Conservation (phyloP, 1,140 invertebrate genomes). For the Nixonia krombeini region DNA sequence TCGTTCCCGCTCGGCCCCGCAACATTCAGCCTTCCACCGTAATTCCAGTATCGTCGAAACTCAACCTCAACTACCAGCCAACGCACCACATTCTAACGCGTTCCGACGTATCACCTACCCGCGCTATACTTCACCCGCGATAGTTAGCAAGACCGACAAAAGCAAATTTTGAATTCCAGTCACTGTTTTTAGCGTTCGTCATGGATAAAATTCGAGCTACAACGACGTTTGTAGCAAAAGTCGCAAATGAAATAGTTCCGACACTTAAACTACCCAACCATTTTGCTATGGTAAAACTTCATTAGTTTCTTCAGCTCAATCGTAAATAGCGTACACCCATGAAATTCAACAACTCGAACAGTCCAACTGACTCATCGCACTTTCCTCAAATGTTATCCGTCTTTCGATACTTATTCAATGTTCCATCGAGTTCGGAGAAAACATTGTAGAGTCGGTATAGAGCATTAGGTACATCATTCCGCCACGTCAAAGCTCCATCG, state of each 20-base stretch:
- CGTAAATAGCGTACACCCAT: too few species aligned
- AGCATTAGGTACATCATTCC: slow-evolving; percentile 60
- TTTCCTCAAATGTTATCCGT: too few species aligned
- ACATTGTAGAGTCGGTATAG: slow-evolving; percentile 41
- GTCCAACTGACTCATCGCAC: too few species aligned
- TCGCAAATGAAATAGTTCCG: neutral
- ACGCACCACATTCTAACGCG: slow-evolving; percentile 40
- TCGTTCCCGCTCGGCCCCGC: slow-evolving; percentile 1
- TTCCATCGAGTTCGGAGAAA: slow-evolving; percentile 31
- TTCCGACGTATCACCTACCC: slow-evolving; percentile 47
- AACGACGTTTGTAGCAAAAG: neutral
- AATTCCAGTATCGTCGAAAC: slow-evolving; percentile 37
- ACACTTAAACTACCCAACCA: neutral
- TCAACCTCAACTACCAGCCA: slow-evolving; percentile 35
- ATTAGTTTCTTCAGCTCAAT: too few species aligned
- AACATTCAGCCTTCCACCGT: slow-evolving; percentile 4
- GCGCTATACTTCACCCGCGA: slow-evolving; percentile 25
- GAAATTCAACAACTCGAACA: slow-evolving; percentile 17
- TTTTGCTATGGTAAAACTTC: too few species aligned
- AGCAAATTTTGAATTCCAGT: slow-evolving; percentile 43
- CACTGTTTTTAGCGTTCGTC: too few species aligned
- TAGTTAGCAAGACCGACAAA: slow-evolving; percentile 25
- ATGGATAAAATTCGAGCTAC: too few species aligned
- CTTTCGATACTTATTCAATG: slow-evolving; percentile 18
- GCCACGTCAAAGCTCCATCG: slow-evolving; percentile 49